A percentile compares a stretch with the other conserved stretches of the same genome.
These are phyloP conservation scores for Diacarnus erythraeanus DNA, from an alignment of 37 sponge, comb jelly and placozoan genomes.

Conservation along the genomic window DNA sequence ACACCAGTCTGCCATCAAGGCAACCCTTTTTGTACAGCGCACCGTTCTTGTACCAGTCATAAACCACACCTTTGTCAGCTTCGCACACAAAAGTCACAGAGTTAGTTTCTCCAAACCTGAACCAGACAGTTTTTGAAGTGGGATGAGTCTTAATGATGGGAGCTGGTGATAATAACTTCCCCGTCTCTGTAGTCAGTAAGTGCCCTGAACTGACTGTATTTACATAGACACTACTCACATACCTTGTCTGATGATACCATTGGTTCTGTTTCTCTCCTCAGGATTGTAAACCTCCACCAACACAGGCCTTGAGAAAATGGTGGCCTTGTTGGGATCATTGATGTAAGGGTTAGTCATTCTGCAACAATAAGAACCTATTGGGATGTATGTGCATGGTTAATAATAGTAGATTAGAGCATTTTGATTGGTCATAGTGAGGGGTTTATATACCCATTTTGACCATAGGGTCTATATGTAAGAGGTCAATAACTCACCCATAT, in stretches of 20 bases:
- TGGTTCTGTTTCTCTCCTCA: neutral
- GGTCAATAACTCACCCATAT: neutral
- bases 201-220: too few species aligned
- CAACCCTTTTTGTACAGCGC: neutral
- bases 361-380: constrained; percentile 26
- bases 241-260: constrained; percentile 13
- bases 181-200: neutral
- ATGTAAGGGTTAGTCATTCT: constrained; percentile 37
- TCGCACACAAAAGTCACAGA: neutral
- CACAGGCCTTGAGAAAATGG: constrained; percentile 5
- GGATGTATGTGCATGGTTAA: neutral
- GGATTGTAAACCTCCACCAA: neutral
- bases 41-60: constrained; percentile 37
- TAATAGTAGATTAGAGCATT: neutral
- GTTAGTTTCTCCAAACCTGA: neutral
- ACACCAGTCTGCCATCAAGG: neutral
- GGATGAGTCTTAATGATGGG: constrained; percentile 21
- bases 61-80: constrained; percentile 1
- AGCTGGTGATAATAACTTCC: constrained; percentile 1
- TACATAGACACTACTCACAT: too few species aligned
- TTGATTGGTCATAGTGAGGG: neutral
- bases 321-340: constrained; percentile 1
- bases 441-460: too few species aligned
- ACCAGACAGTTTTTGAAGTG: neutral
- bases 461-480: too few species aligned